phyloP scores from a whole-genome alignment of 2,888 invertebrate species.

The Pseudococcus longispinus region DNA sequence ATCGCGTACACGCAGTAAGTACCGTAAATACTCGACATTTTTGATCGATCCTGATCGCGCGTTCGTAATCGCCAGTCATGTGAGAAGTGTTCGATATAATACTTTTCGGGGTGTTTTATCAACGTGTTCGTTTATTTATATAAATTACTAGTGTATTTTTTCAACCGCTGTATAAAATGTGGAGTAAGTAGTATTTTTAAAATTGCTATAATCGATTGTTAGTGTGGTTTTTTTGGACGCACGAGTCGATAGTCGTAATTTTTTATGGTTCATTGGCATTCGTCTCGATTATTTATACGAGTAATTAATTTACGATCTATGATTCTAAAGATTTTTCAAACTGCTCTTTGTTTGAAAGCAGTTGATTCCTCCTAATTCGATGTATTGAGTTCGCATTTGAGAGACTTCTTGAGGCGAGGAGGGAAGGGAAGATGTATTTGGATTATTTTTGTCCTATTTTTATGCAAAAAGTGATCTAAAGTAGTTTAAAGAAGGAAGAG shows the following conservation, averaged over 20 bases:
- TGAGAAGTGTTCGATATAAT: slow-evolving; percentile 16
- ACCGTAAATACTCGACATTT: neutral
- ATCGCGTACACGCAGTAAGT: neutral
- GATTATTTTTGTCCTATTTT: too few relatives aligned
- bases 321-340: too few relatives aligned
- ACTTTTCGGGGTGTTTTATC: slow-evolving; percentile 35
- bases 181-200: slow-evolving; percentile 37
- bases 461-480: too few relatives aligned
- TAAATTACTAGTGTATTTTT: neutral
- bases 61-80: slow-evolving; percentile 50
- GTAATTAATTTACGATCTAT: too few relatives aligned
- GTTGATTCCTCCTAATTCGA: too few relatives aligned
- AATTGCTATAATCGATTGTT: slow-evolving; percentile 23
- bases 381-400: too few relatives aligned
- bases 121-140: slow-evolving; percentile 15
- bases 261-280: neutral
- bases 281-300: neutral
- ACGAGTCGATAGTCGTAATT: neutral
- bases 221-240: too few relatives aligned
- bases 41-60: slow-evolving; percentile 8
- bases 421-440: too few relatives aligned
- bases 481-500: too few relatives aligned
- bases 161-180: slow-evolving; percentile 1
- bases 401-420: too few relatives aligned
- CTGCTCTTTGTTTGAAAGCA: too few relatives aligned